These are phyloP conservation scores for Alcis repandata DNA, from an alignment of 2,888 invertebrate species.

Conservation along the genomic window DNA sequence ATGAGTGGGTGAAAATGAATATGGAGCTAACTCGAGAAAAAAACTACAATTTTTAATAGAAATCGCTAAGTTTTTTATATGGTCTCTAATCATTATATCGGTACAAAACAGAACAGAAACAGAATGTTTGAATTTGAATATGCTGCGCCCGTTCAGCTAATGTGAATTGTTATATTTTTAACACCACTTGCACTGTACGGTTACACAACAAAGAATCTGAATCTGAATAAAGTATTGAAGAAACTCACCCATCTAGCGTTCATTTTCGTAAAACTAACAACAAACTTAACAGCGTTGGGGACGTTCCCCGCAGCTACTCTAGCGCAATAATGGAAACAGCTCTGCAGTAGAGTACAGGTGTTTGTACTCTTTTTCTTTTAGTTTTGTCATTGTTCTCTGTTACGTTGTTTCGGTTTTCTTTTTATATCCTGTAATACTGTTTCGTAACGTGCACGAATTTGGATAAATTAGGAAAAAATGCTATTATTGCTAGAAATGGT, in stretches of 20 bases:
- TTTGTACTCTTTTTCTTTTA: constrained; percentile 17
- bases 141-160: too few relatives aligned
- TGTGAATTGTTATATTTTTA: too few relatives aligned
- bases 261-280: constrained; percentile 39
- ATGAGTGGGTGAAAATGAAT: too few relatives aligned
- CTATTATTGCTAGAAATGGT: too few relatives aligned
- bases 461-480: neutral
- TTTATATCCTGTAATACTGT: constrained; percentile 19
- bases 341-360: constrained; percentile 38
- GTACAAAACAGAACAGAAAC: too few relatives aligned
- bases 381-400: constrained; percentile 40
- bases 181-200: too few relatives aligned
- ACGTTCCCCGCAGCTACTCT: constrained; percentile 11
- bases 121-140: too few relatives aligned
- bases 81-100: too few relatives aligned
- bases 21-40: too few relatives aligned
- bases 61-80: too few relatives aligned
- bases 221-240: neutral
- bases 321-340: constrained; percentile 30
- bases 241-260: constrained; percentile 36
- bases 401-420: constrained; percentile 25
- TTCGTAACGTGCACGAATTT: constrained; percentile 5
- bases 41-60: too few relatives aligned
- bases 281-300: neutral
- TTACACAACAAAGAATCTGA: too few relatives aligned